Evolutionary conservation across 2,113 vertebrate genomes (phyloP), one percentile per base, ranked within the genome.

Genomic region (Clarias gariepinus): DNA sequence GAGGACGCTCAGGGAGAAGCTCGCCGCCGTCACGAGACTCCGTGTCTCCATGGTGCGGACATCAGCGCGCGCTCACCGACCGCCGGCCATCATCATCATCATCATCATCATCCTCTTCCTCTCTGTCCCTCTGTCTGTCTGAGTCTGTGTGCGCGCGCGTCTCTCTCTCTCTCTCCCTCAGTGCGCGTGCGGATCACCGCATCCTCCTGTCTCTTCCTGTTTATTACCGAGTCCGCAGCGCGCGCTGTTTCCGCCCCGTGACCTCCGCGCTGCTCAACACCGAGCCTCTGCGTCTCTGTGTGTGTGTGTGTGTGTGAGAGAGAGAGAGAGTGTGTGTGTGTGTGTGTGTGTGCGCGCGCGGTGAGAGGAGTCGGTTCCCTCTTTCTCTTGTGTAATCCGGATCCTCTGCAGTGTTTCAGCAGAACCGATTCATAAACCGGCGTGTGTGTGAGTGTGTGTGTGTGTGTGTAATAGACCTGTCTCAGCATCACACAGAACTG

Each of bases 1-100:
- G 87, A 96, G 90, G 83, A 94, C 89, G 92, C 95, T 94, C 89
- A 96, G 94, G 87, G 92, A 91, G 85, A 98, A 36, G 71, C 86
- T 64, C 81, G 30, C 69, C 69, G 84, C 84, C 60, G 84, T 85
- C 63, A 85, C 84, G 33, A 85, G 41, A 79, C 18, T 52, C 60
- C 76, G 84, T 36, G 53, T 91, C 94, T 95, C 94, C 96, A 96
- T 96, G 91, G 92, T 91, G 73, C 91, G 90, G 82, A 87, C 93
- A 91, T 92, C 89, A 89, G 93, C 87, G 82, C 90, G 28, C 36
- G 74, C 66, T 76, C 47, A 80, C 10, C 55, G 55, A 60, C 1
- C 21, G 33, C 28, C 77, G 19, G 55, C 47, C n/a, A 77, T 64
- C 7, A 2, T 13, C 74, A 25, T 3, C 36, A 58, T 28, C 78